Evolutionary conservation across 2,113 vertebrate genomes (phyloP), one percentile per base, ranked within the genome.

Genomic region (Zapus hudsonius): DNA sequence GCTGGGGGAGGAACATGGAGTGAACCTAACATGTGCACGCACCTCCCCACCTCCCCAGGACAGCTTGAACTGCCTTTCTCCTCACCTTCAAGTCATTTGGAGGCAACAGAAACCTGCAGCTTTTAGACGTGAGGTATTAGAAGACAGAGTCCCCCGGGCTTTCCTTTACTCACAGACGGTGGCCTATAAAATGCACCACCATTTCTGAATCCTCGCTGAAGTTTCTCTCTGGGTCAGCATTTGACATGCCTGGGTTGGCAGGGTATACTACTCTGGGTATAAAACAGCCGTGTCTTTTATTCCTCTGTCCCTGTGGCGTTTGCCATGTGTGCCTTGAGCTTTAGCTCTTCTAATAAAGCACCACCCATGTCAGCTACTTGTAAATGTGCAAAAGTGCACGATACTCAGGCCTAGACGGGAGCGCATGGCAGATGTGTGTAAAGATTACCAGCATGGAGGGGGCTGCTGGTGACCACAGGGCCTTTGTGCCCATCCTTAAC

Each of bases 361-460:
- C 31, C 67, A 13, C 76, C n/a, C 38, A 44, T 11, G 33, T 33
- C 33, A 47, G 61, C 47, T 4, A 27, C 42, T 92, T 89, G 23
- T 22, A 7, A 31, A 40, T 22, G 23, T 20, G 47, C 61, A 63
- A 55, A 1, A 8, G 27, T 11, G 1, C 52, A 42, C 36, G 31
- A n/a, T 61, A 61, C 25, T 11, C 2, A 44, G 82, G 22, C 69
- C 33, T 38, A 11, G 44, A 5, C 22, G 19, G 47, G 38, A 27
- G 42, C 44, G 5, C 27, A 3, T 19, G 70, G 12, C 52, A 12
- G 52, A 10, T 15, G 52, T 8, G 52, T 3, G 52, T 12, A 9
- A 0, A 0, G 74, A 57, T 38, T 2, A 4, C n/a, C 44, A 27
- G 40, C 80, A 15, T 2, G 42, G 10, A 38, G 27, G 67, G 31